Evolutionary conservation across 2,113 vertebrate species (phyloP).

Genomic region (Sinocyclocheilus anshuiensis): DNA sequence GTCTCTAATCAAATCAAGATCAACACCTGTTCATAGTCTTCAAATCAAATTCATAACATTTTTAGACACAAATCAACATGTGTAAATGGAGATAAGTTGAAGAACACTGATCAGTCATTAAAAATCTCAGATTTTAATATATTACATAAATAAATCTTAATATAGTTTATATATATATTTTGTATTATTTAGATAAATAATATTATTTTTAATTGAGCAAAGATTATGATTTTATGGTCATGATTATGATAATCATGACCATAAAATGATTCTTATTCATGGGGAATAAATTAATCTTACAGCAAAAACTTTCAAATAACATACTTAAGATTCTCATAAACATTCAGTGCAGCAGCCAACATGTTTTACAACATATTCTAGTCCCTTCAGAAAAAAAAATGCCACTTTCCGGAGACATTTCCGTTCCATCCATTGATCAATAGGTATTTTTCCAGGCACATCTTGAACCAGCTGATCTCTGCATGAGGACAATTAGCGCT

Average conservation of each 20-base stretch:
- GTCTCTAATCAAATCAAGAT: slow-evolving; percentile 6
- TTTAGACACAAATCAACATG: background rate
- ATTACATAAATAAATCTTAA: background rate
- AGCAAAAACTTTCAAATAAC: background rate
- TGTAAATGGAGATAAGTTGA: background rate
- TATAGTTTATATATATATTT: background rate
- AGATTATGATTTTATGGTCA: background rate
- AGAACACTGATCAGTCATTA: background rate
- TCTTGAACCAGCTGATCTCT: background rate
- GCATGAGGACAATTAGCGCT: background rate
- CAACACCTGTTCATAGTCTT: background rate
- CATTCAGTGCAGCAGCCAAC: slow-evolving; percentile 15
- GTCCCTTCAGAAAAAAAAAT: slow-evolving; percentile 1
- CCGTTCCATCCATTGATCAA: background rate
- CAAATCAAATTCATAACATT: background rate
- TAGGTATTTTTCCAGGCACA: background rate
- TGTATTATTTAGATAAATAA: background rate
- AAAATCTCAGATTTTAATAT: slow-evolving; percentile 9
- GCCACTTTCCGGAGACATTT: background rate
- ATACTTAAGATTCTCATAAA: slow-evolving; percentile 6
- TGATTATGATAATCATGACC: background rate
- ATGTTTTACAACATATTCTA: background rate
- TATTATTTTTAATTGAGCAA: background rate
- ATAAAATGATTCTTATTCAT: background rate
- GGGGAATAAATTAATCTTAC: background rate